Evolutionary conservation across 2,888 invertebrate genomes (phyloP), one percentile per base, ranked within the genome.

Genomic region (Pasiphila rectangulata): DNA sequence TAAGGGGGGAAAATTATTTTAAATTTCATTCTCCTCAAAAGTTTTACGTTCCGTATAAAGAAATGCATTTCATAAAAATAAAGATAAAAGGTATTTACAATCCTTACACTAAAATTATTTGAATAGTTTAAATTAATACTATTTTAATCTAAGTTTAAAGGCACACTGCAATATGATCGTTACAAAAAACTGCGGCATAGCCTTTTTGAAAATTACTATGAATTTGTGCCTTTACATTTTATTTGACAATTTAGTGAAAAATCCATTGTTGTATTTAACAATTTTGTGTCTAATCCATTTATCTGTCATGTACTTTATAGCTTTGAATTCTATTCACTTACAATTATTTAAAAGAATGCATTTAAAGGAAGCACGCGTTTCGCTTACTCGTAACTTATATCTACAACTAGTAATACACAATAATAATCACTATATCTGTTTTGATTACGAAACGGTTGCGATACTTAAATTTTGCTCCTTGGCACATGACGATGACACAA

Each of bases 31-130:
- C 78, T 83, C 84, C 84, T 72, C 79, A 72, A 77, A 67, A 59
- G 62, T 73, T 64, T 75, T 79, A 69, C 69, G 68, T 78, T 75
- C 77, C 82, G 81, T 83, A 83, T 78, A 83, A 75, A 77, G 78
- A 86, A 85, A 85, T 85, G 83, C 85, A 86, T 86, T 86, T 84
- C 77, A 81, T 81, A 79, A 83, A 79, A 80, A 84, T 83, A 79
- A 83, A 76, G 72, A 84, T 85, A 83, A 77, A 80, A 78, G 63
- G 73, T 87, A 86, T 87, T 79, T 87, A 86, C 86, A 87, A 60
- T 57, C 61, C 66, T 77, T 75, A 62, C 57, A 60, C 63, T 76
- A 56, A 16, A 9, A 46, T 42, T 56, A 51, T 44, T 45, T 58
- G 63, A 69, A 72, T 78, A 75, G 73, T 79, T 82, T 80, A 77